Evolutionary conservation across 2,888 invertebrate species (phyloP).

Genomic region (Luffia ferchaultella): DNA sequence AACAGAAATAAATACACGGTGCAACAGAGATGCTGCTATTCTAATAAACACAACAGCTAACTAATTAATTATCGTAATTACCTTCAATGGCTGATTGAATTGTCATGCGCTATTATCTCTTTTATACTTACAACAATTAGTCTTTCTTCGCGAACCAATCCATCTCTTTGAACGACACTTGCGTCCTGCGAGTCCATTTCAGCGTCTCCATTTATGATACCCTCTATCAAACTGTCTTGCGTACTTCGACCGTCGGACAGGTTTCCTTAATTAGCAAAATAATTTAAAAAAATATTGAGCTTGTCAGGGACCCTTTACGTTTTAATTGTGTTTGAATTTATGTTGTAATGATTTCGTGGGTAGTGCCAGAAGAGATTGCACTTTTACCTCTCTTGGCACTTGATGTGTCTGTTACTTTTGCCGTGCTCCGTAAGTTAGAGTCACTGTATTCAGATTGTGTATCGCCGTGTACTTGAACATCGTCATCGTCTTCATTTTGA

Average conservation of each 20-base stretch:
- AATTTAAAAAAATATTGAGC: conserved; percentile 56
- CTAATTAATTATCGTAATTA: conserved; percentile 43
- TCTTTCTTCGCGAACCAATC: conserved; percentile 32
- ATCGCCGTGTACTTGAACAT: conserved; percentile 59
- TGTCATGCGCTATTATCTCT: conserved; percentile 34
- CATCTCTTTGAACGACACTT: conserved; percentile 45
- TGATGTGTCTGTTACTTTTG: conserved; percentile 40
- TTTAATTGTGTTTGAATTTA: conserved; percentile 23
- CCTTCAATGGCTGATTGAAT: conserved; percentile 35
- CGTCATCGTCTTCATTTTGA: conserved; percentile 62
- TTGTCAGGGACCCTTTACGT: conserved; percentile 52
- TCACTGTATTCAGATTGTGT: conserved; percentile 47
- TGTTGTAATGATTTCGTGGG: conserved; percentile 47
- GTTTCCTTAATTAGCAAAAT: conserved; percentile 65
- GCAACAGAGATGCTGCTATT: conserved; percentile 52
- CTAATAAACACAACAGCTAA: conserved; percentile 57
- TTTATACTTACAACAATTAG: conserved; percentile 55
- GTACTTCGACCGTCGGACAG: conserved; percentile 47
- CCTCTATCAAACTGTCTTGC: conserved; percentile 58
- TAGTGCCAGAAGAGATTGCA: conserved; percentile 51
- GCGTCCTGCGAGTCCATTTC: conserved; percentile 59
- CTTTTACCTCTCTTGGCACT: conserved; percentile 53
- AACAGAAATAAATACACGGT: conserved; percentile 40
- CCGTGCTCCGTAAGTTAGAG: conserved; percentile 40
- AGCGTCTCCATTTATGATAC: conserved; percentile 51